These are phyloP conservation scores for Odontomachus brunneus DNA, from an alignment of 1,140 invertebrate species.

Conservation along the genomic window DNA sequence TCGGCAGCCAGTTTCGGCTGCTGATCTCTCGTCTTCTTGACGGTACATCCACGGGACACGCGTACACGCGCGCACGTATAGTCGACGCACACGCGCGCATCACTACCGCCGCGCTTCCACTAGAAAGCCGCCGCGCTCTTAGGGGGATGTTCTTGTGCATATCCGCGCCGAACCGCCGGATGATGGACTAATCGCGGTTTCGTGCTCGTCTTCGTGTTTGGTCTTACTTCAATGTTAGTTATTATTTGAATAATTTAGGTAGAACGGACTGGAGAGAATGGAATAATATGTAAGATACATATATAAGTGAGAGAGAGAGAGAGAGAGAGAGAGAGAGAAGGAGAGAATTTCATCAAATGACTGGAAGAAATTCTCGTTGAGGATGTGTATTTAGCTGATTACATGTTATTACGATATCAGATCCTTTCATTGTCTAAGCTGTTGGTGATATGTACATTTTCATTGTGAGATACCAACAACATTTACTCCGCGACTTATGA, in stretches of 20 bases:
- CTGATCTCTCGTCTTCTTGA: conserved; percentile 50
- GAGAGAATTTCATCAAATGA: no score
- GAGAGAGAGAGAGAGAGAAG: no score
- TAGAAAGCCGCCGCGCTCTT: neutral
- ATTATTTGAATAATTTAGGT: conserved; percentile 3
- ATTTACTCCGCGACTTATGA: no score
- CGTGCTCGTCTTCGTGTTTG: neutral
- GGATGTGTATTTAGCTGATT: no score
- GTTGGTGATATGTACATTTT: no score
- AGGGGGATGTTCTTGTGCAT: conserved; percentile 9
- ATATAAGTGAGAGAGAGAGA: no score
- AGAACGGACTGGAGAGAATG: no score
- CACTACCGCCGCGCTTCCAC: neutral
- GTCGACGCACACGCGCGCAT: conserved; percentile 5
- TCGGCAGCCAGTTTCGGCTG: conserved; percentile 50
- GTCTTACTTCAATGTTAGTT: neutral
- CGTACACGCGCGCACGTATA: neutral
- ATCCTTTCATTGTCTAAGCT: no score
- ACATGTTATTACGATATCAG: no score
- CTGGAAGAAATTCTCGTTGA: no score
- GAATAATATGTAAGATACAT: no score
- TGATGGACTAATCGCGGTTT: conserved; percentile 12
- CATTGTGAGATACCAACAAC: no score
- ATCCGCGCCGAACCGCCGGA: neutral
- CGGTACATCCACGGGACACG: conserved; percentile 48